Evolutionary conservation across 2,113 vertebrate genomes (phyloP).

Genomic region (Corapipo altera): DNA sequence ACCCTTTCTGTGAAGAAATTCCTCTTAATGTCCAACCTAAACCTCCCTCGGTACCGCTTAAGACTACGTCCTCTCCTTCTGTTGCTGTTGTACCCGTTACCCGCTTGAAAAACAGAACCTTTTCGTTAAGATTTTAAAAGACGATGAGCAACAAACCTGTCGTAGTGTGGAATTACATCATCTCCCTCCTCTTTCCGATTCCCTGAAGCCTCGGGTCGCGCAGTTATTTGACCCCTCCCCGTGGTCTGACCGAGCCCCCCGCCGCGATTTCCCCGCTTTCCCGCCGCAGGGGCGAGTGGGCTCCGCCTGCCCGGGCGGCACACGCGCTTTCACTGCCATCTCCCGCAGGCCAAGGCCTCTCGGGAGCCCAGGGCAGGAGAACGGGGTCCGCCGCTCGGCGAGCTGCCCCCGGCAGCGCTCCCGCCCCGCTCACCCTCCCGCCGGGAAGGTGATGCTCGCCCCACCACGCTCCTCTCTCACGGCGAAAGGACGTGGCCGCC

Average conservation of each 20-base stretch:
- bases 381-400: fast-evolving
- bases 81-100: fast-evolving
- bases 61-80: not conserved
- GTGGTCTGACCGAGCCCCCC: fast-evolving
- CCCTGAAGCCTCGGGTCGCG: fast-evolving
- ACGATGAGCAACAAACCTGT: too few species aligned
- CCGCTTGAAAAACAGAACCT: not conserved
- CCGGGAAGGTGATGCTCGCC: not conserved
- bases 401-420: too few species aligned
- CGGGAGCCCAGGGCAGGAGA: too few species aligned
- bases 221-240: not conserved
- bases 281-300: not conserved
- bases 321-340: not conserved
- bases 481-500: not conserved
- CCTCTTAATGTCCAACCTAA: not conserved
- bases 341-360: not conserved
- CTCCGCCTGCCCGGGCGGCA: not conserved
- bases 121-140: not conserved
- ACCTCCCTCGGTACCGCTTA: too few species aligned
- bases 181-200: not conserved
- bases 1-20: not conserved
- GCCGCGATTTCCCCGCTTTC: not conserved
- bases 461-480: not conserved
- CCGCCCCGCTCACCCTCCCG: too few species aligned
- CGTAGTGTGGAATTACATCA: fast-evolving